Conservation (phyloP, 2,888 invertebrate genomes). For the Limnephilus rhombicus region DNA sequence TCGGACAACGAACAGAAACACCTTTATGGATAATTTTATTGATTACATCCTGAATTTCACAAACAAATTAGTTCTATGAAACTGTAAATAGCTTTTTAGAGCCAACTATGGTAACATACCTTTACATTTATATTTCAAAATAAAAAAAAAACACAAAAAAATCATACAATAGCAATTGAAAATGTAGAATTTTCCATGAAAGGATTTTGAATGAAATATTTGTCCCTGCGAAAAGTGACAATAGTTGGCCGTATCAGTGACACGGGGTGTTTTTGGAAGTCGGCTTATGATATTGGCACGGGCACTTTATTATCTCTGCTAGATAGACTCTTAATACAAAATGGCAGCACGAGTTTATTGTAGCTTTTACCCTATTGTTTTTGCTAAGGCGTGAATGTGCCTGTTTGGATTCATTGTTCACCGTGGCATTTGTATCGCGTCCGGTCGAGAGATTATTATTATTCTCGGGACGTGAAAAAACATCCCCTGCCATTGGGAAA, state of each 20-base stretch:
- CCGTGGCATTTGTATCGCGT: constrained; percentile 52
- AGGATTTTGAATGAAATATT: neutral
- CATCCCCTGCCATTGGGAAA: constrained; percentile 31
- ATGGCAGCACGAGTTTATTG: constrained; percentile 51
- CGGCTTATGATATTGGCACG: constrained; percentile 57
- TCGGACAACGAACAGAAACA: neutral
- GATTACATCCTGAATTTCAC: neutral
- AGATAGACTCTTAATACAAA: constrained; percentile 54
- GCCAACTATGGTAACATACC: neutral
- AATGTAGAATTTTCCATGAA: neutral
- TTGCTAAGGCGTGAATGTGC: constrained; percentile 59
- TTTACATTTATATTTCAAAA: neutral
- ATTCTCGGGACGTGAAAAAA: constrained; percentile 39
- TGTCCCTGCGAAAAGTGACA: neutral
- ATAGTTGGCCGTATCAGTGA: constrained; percentile 14
- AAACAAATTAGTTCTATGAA: neutral
- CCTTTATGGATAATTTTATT: neutral
- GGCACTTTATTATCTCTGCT: constrained; percentile 55
- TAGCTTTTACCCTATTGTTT: constrained; percentile 56
- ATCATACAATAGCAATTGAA: neutral
- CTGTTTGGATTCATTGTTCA: constrained; percentile 57
- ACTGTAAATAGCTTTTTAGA: neutral
- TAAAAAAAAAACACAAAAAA: neutral
- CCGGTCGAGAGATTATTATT: constrained; percentile 53
- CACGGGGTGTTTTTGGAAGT: constrained; percentile 44